These are phyloP conservation scores for Sardina pilchardus DNA, from an alignment of 2,113 vertebrate species.

Conservation along the genomic window DNA sequence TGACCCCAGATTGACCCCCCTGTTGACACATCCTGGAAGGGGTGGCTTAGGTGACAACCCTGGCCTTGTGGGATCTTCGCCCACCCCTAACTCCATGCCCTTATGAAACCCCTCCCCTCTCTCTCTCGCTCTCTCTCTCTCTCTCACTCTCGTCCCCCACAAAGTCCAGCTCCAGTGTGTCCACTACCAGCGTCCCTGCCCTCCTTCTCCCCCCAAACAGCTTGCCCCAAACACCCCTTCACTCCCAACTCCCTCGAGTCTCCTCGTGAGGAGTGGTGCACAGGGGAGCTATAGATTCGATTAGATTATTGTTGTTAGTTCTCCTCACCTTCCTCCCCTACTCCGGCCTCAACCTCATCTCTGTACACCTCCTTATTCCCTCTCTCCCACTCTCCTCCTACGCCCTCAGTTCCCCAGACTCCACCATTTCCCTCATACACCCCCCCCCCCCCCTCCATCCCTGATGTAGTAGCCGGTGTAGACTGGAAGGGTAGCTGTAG, in stretches of 20 bases:
- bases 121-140: too few species aligned
- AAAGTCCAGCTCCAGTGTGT: too few species aligned
- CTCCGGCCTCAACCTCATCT: background rate
- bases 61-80: background rate
- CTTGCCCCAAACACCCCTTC: too few species aligned
- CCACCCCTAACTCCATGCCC: too few species aligned
- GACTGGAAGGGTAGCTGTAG: conserved; percentile 15
- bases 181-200: too few species aligned
- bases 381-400: background rate
- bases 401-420: background rate
- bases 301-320: background rate
- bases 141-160: too few species aligned
- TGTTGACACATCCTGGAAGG: background rate
- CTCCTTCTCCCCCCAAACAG: too few species aligned
- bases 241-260: too few species aligned
- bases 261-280: background rate
- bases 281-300: background rate
- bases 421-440: background rate
- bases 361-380: background rate
- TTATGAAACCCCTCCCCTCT: background rate
- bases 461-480: background rate
- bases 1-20: background rate
- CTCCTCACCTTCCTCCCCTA: background rate
- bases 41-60: background rate
- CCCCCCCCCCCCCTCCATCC: background rate